A percentile compares a stretch with the other conserved stretches of the same genome.
phyloP scores from a whole-genome alignment of 2,797 vertebrate genomes.

The Discoglossus pictus region DNA sequence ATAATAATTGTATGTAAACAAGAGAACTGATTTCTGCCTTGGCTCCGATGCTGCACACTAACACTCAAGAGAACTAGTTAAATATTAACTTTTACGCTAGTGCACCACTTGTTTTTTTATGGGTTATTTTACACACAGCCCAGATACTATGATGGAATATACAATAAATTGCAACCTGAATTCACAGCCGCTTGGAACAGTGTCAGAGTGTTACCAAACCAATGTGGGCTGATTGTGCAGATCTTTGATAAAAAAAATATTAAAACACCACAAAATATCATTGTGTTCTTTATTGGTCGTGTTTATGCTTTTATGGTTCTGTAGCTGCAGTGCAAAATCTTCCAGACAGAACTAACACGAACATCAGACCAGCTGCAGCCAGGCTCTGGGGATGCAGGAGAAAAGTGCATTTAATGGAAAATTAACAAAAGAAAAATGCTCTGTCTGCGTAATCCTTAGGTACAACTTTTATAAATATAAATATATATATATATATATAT shows the following conservation, averaged over 20 bases:
- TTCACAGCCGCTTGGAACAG: neutral
- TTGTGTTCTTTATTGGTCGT: slow-evolving; percentile 6
- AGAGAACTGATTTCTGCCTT: too few species aligned
- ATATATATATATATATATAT: too few species aligned
- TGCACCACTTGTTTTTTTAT: neutral
- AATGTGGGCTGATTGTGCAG: neutral
- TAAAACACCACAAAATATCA: neutral
- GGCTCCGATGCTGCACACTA: too few species aligned
- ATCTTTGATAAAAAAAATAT: neutral
- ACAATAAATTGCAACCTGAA: slow-evolving; percentile 14
- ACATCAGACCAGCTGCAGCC: slow-evolving; percentile 12
- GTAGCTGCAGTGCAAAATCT: slow-evolving; percentile 3
- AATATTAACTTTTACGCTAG: slow-evolving; percentile 20
- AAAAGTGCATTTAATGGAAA: slow-evolving; percentile 18
- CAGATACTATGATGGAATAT: neutral
- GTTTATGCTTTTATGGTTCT: slow-evolving; percentile 5
- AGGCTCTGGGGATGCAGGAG: neutral
- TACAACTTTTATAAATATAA: too few species aligned
- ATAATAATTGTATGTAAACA: too few species aligned
- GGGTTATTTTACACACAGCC: slow-evolving; percentile 3
- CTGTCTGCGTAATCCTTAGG: too few species aligned
- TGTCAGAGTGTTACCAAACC: neutral
- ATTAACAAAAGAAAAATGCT: too few species aligned
- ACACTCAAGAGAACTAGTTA: too few species aligned
- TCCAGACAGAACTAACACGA: neutral